Evolutionary conservation across 2,113 vertebrate species (phyloP).

Genomic region (Anarhynchus alexandrinus): DNA sequence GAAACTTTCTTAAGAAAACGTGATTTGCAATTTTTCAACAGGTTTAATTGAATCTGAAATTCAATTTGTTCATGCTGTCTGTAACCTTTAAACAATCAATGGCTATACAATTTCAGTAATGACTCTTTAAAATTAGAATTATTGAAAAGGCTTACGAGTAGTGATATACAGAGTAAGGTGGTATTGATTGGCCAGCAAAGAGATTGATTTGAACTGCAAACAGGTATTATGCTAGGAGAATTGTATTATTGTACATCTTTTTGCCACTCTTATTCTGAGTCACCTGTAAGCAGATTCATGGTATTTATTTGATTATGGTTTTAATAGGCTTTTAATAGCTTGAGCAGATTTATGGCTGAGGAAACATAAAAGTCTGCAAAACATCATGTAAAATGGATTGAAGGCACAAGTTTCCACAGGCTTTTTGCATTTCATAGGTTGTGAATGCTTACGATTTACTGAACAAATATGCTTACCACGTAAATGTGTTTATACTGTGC

Average conservation of each 20-base stretch:
- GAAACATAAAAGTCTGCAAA: background rate
- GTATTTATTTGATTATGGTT: background rate
- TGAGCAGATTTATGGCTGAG: background rate
- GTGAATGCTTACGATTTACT: background rate
- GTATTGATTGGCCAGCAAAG: conserved; percentile 63
- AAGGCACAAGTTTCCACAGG: background rate
- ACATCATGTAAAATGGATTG: background rate
- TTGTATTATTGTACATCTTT: background rate
- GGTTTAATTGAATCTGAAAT: conserved; percentile 40
- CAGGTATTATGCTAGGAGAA: conserved; percentile 24
- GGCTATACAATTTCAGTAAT: conserved; percentile 42
- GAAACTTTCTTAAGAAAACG: background rate
- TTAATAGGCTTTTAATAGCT: background rate
- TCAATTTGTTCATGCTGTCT: conserved; percentile 45
- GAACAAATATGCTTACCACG: background rate
- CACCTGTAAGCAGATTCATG: background rate
- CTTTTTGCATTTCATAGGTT: background rate
- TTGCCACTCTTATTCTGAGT: background rate
- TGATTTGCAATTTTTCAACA: conserved; percentile 5
- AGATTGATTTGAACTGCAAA: conserved; percentile 56
- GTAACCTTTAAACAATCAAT: conserved; percentile 72
- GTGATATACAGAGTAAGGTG: conserved; percentile 56
- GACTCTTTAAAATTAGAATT: conserved; percentile 71
- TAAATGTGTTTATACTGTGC: background rate
- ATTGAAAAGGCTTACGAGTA: conserved; percentile 65